These are phyloP conservation scores for Eonycteris spelaea DNA, from an alignment of 2,113 vertebrate species.

Conservation along the genomic window DNA sequence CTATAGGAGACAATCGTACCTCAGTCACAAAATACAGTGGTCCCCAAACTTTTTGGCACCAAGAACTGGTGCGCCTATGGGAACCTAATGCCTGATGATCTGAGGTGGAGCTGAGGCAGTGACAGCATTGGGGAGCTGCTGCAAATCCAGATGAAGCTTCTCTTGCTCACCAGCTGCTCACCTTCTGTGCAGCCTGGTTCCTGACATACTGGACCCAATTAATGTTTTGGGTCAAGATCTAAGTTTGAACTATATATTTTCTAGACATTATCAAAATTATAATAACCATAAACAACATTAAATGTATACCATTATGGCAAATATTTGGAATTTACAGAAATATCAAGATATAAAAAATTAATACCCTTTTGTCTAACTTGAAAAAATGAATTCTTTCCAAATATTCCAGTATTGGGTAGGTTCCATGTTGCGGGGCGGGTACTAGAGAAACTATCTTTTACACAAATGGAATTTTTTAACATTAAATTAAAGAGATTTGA, in stretches of 20 bases:
- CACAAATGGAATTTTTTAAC: not conserved
- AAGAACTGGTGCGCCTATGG: too few species aligned
- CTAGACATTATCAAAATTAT: not conserved
- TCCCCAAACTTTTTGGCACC: too few species aligned
- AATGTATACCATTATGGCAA: not conserved
- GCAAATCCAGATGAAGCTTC: too few species aligned
- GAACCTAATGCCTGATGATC: too few species aligned
- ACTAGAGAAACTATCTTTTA: not conserved
- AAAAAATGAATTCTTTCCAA: constrained; percentile 24
- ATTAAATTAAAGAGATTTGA: not conserved
- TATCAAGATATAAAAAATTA: not conserved
- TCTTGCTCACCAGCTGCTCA: too few species aligned
- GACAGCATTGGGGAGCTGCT: too few species aligned
- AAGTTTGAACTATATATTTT: not conserved
- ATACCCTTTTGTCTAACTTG: not conserved
- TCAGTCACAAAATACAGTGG: not conserved
- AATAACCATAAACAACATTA: not conserved
- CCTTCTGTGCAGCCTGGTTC: too few species aligned
- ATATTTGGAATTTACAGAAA: not conserved
- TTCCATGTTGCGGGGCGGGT: not conserved
- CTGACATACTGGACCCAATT: not conserved
- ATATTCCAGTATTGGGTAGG: not conserved
- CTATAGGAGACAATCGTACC: not conserved
- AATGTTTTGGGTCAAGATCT: not conserved
- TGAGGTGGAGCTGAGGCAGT: too few species aligned